Percentiles rank a stretch among this genome's conserved stretches.
phyloP scores from a whole-genome alignment of 2,888 invertebrate species.

The Pachliopta kotzebuea region DNA sequence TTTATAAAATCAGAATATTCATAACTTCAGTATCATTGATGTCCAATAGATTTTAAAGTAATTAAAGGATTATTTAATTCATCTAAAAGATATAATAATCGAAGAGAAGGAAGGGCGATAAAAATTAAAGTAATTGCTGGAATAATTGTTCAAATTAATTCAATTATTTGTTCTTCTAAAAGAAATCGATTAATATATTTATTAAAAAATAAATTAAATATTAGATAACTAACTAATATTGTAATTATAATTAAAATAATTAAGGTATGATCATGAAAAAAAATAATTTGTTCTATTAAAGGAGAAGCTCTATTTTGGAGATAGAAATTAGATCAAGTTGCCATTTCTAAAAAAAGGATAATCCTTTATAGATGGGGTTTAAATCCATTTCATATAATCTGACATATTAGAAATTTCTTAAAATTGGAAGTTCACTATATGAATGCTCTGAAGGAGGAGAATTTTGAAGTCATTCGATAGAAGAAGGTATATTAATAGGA shows the following conservation, averaged over 20 bases:
- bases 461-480: slow-evolving; percentile 83
- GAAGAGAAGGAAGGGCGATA: too few relatives aligned
- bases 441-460: slow-evolving; percentile 64
- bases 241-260: slow-evolving; percentile 83
- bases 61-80: too few relatives aligned
- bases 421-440: slow-evolving; percentile 79
- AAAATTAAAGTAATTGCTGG: too few relatives aligned
- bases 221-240: slow-evolving; percentile 79
- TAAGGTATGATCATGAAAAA: slow-evolving; percentile 83
- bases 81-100: too few relatives aligned
- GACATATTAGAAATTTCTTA: slow-evolving; percentile 83
- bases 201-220: slow-evolving; percentile 78
- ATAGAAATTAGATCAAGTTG: slow-evolving; percentile 45
- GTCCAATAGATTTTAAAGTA: slow-evolving; percentile 80
- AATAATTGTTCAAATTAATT: slow-evolving; percentile 82
- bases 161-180: slow-evolving; percentile 81
- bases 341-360: slow-evolving; percentile 81
- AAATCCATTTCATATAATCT: slow-evolving; percentile 81
- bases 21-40: slow-evolving; percentile 85
- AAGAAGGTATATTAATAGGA: slow-evolving; percentile 71
- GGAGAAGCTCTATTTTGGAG: slow-evolving; percentile 82
- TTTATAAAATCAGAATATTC: slow-evolving; percentile 82
- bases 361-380: slow-evolving; percentile 74
- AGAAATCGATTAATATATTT: slow-evolving; percentile 79
- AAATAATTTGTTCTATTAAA: slow-evolving; percentile 84